Conservation (phyloP, 2,888 invertebrate species). For the Pandemis corylana region DNA sequence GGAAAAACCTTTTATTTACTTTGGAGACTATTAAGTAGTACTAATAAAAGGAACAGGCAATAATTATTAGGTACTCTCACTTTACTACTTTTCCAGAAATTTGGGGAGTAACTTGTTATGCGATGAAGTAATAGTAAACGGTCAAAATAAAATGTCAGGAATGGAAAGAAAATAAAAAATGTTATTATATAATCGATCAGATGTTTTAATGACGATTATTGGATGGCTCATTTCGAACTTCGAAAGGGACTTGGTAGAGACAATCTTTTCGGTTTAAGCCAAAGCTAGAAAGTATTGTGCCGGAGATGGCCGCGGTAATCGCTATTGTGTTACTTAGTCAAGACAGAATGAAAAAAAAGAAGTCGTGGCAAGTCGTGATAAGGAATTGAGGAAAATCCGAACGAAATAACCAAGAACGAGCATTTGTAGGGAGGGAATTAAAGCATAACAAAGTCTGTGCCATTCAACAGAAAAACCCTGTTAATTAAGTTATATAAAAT, state of each 20-base stretch:
- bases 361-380: conserved; percentile 22
- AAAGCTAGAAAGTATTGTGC: conserved; percentile 10
- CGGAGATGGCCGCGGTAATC: conserved; percentile 33
- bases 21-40: neutral
- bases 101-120: neutral
- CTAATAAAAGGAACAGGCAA: neutral
- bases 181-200: too few species aligned
- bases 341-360: conserved; percentile 24
- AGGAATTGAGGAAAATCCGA: conserved; percentile 25
- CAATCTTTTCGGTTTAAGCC: neutral
- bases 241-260: neutral
- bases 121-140: neutral
- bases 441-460: conserved; percentile 13
- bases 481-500: conserved; percentile 2
- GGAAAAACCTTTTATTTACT: conserved; percentile 5
- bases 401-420: conserved; percentile 13
- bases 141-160: neutral
- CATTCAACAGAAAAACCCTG: neutral
- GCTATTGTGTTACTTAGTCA: conserved; percentile 16
- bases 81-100: neutral
- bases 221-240: neutral
- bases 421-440: conserved; percentile 11
- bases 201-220: neutral
- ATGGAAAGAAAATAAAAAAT: neutral
- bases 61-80: neutral